phyloP scores from a whole-genome alignment of 2,113 vertebrate species.

The Larimichthys polyactis region DNA sequence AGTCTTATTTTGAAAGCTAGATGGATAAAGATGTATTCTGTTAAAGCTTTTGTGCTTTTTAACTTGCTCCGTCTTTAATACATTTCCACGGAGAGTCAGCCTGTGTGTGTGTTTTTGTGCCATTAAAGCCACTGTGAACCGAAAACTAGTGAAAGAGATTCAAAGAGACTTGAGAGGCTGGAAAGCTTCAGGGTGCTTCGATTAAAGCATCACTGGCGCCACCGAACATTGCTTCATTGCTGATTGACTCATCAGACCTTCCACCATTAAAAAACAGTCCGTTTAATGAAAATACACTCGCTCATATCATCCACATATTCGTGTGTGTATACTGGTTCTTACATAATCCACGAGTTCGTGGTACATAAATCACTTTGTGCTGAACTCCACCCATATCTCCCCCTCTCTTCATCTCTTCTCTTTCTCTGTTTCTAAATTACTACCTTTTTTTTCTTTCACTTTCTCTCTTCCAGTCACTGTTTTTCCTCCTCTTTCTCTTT shows the following conservation, averaged over 20 bases:
- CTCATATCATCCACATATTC: neutral
- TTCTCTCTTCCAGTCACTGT: neutral
- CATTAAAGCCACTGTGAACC: neutral
- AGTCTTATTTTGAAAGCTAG: too few relatives aligned
- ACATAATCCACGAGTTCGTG: slow-evolving; percentile 26
- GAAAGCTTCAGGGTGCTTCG: neutral
- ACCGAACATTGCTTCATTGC: neutral
- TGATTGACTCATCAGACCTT: slow-evolving; percentile 14
- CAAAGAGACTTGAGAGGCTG: neutral
- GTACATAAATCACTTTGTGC: slow-evolving; percentile 37
- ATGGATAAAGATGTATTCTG: too few relatives aligned
- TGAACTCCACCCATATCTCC: slow-evolving; percentile 1
- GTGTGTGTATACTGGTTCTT: neutral
- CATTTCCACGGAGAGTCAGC: neutral
- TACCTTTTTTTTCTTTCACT: neutral
- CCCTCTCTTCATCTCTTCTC: neutral
- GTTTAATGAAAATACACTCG: slow-evolving; percentile 10
- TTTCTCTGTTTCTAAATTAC: neutral
- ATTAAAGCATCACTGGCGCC: neutral
- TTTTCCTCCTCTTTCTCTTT: neutral
- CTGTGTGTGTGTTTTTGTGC: neutral
- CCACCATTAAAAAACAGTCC: slow-evolving; percentile 19
- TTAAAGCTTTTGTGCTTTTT: too few relatives aligned
- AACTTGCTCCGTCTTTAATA: too few relatives aligned
- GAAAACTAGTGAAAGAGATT: neutral